A percentile compares a stretch with the other conserved stretches of the same genome.
Conservation (phyloP, 2,113 vertebrate species). For the Prochilodus magdalenae region DNA sequence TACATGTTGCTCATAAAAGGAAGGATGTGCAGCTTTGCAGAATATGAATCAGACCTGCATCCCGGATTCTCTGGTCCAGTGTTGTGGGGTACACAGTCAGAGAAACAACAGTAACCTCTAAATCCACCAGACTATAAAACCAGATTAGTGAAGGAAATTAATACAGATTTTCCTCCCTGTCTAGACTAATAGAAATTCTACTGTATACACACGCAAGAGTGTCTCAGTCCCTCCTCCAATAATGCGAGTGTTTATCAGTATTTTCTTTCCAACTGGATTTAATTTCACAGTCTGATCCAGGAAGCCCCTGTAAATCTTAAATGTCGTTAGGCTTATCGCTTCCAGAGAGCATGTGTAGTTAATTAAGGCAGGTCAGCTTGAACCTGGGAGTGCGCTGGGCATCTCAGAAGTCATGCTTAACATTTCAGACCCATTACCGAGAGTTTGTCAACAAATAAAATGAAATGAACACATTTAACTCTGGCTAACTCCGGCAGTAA, state of each 20-base stretch:
- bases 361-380: constrained; percentile 26
- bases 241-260: constrained; percentile 41
- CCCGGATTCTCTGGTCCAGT: not conserved
- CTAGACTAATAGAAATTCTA: constrained; percentile 21
- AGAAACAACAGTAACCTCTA: constrained; percentile 22
- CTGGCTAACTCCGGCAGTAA: constrained; percentile 3
- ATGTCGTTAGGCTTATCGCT: constrained; percentile 26
- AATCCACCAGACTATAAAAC: constrained; percentile 33
- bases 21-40: constrained; percentile 43
- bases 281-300: constrained; percentile 39
- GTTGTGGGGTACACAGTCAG: constrained; percentile 3
- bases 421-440: constrained; percentile 13
- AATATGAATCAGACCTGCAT: constrained; percentile 25
- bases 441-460: constrained; percentile 33
- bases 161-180: constrained; percentile 36
- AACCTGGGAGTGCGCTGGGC: not conserved
- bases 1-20: constrained; percentile 49
- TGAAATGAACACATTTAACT: constrained; percentile 10
- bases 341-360: constrained; percentile 48
- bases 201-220: constrained; percentile 16
- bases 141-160: constrained; percentile 46
- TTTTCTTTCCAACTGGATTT: constrained; percentile 39
- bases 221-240: constrained; percentile 7
- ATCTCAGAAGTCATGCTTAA: not conserved
- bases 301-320: constrained; percentile 40